These are phyloP conservation scores for cattle (Bos taurus) DNA, from an alignment of 2,113 vertebrate species.

Conservation along the genomic window ARS-UCD2.0 NC_037338.1:106786001-106786500, in stretches of 20 bases:
- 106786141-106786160: not conserved
- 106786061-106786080: not conserved
- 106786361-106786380: fast-evolving
- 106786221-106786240: not conserved
- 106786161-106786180: not conserved
- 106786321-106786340: not conserved
- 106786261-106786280: not conserved
- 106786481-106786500: not conserved
- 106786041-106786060: not conserved
- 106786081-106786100: not conserved
- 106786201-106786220: not conserved
- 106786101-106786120: not conserved
- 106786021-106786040: too few relatives aligned
- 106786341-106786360: not conserved
- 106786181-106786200: not conserved
- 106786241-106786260: not conserved
- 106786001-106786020: not conserved
- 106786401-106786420: fast-evolving
- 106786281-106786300: too few relatives aligned
- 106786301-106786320: fast-evolving
- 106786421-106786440: not conserved
- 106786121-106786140: not conserved
- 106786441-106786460: not conserved
- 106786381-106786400: fast-evolving
- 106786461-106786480: not conserved